phyloP scores from a whole-genome alignment of 2,113 vertebrate species.

The Amblyopsis rosae region DNA sequence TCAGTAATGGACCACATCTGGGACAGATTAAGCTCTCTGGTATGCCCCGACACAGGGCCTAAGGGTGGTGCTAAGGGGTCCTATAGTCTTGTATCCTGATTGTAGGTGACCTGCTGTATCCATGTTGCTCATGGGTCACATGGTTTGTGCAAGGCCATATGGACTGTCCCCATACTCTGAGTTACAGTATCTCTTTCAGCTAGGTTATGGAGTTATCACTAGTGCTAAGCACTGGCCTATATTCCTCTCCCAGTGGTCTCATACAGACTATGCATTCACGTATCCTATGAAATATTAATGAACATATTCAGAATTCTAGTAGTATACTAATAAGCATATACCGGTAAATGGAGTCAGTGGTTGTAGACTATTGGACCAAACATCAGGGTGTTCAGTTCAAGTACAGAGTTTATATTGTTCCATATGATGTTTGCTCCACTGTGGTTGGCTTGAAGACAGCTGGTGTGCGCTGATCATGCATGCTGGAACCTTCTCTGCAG shows the following conservation, averaged over 20 bases:
- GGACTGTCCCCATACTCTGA: constrained; percentile 24
- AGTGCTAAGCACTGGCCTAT: constrained; percentile 5
- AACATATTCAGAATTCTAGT: too few relatives aligned
- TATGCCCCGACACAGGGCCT: constrained; percentile 21
- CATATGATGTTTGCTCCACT: too few relatives aligned
- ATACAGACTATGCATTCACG: too few relatives aligned
- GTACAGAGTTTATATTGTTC: too few relatives aligned
- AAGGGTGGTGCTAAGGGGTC: not conserved
- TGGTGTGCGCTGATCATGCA: constrained; percentile 15
- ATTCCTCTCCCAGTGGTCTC: constrained; percentile 15
- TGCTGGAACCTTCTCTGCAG: constrained; percentile 47
- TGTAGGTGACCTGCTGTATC: constrained; percentile 4
- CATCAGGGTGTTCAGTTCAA: too few relatives aligned
- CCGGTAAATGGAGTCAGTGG: not conserved
- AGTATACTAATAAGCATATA: too few relatives aligned
- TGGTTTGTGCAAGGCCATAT: constrained; percentile 17
- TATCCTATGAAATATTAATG: too few relatives aligned
- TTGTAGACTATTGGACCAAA: not conserved
- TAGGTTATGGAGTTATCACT: not conserved
- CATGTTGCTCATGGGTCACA: constrained; percentile 2
- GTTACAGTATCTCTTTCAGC: not conserved
- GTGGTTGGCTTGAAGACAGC: not conserved
- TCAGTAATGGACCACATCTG: constrained; percentile 70
- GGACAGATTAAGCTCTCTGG: constrained; percentile 58
- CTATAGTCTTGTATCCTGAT: constrained; percentile 6